Conservation (phyloP, 2,888 invertebrate species). For the Bombylius discolor region DNA sequence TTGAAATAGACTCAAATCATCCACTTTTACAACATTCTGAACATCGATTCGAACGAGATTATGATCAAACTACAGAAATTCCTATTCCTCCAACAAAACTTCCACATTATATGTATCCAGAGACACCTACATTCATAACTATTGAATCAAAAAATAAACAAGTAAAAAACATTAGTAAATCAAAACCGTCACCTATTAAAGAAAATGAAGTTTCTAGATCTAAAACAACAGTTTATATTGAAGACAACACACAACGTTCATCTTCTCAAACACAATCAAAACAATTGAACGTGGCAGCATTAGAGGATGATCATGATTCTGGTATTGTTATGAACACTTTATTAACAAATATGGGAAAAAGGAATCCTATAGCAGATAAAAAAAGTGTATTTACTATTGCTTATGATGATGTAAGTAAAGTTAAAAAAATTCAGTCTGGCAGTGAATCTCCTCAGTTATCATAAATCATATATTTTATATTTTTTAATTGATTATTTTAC, state of each 20-base stretch:
- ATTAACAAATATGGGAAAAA: constrained; percentile 44
- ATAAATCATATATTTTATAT: constrained; percentile 15
- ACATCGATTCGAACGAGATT: constrained; percentile 57
- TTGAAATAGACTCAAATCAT: constrained; percentile 46
- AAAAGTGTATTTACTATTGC: constrained; percentile 89
- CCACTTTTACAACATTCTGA: constrained; percentile 66
- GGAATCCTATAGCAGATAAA: constrained; percentile 66
- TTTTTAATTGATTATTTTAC: too few relatives aligned
- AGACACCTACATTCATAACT: constrained; percentile 38
- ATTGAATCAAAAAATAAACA: constrained; percentile 12
- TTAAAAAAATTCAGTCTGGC: constrained; percentile 65
- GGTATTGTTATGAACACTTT: constrained; percentile 60
- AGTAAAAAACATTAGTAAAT: constrained; percentile 15
- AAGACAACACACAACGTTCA: constrained; percentile 21
- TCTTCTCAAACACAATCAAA: constrained; percentile 37
- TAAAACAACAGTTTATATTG: constrained; percentile 26
- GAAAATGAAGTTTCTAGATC: constrained; percentile 34
- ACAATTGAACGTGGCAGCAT: constrained; percentile 45
- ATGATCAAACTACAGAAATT: constrained; percentile 35
- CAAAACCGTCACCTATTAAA: constrained; percentile 33
- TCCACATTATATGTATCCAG: constrained; percentile 47
- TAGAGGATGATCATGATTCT: constrained; percentile 61
- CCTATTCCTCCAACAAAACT: constrained; percentile 45
- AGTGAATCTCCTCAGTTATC: constrained; percentile 60
- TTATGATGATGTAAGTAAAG: constrained; percentile 73